phyloP scores from a whole-genome alignment of 1,140 invertebrate genomes.

The Drepana arcuata region DNA sequence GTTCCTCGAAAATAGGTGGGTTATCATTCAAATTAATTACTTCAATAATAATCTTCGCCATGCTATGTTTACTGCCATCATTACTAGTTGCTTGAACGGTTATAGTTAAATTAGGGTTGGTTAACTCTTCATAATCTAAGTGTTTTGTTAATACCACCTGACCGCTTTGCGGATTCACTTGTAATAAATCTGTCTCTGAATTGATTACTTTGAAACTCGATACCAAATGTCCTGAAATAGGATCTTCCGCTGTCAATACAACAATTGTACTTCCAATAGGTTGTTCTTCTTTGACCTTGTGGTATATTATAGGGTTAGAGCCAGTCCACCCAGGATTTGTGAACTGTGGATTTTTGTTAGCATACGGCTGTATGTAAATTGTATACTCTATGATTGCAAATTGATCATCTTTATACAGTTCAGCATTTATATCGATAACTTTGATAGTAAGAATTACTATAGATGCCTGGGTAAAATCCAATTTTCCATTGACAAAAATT shows the following conservation, averaged over 20 bases:
- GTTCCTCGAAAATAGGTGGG: constrained; percentile 79
- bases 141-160: constrained; percentile 80
- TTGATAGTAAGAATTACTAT: constrained; percentile 84
- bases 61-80: constrained; percentile 78
- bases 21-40: constrained; percentile 87
- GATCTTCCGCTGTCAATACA: constrained; percentile 82
- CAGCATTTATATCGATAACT: constrained; percentile 81
- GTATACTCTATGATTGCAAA: constrained; percentile 79
- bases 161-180: constrained; percentile 78
- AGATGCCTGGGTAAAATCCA: constrained; percentile 86
- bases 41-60: constrained; percentile 79
- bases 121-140: constrained; percentile 82
- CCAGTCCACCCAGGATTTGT: constrained; percentile 79
- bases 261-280: constrained; percentile 83
- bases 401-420: constrained; percentile 78
- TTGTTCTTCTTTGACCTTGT: constrained; percentile 83
- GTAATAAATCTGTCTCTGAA: constrained; percentile 66
- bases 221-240: constrained; percentile 76
- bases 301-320: constrained; percentile 77
- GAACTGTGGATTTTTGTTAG: constrained; percentile 85
- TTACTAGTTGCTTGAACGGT: constrained; percentile 80
- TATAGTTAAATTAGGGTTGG: constrained; percentile 78
- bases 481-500: constrained; percentile 78
- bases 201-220: constrained; percentile 75
- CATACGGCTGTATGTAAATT: constrained; percentile 85